phyloP scores from a whole-genome alignment of 2,888 invertebrate species.

The Pardosa pseudoannulata region DNA sequence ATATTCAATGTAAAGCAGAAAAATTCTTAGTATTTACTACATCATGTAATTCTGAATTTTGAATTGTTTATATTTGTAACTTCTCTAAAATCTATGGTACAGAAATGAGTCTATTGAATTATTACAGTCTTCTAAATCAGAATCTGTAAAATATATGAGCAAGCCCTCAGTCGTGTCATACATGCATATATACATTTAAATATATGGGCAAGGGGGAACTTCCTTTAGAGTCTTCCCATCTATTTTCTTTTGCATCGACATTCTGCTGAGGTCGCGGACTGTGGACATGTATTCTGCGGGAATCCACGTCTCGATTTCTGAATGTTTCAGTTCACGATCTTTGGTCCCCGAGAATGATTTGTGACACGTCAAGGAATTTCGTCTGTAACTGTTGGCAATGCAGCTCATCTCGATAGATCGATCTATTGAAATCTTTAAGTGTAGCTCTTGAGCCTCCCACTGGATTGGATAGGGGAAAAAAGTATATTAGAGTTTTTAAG shows the following conservation, averaged over 20 bases:
- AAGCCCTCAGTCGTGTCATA: no score
- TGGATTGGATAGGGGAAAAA: slow-evolving; percentile 11
- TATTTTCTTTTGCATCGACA: neutral
- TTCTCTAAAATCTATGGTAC: no score
- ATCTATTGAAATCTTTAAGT: slow-evolving; percentile 37
- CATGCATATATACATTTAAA: no score
- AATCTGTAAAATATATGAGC: no score
- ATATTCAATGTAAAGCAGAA: no score
- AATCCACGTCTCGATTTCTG: neutral
- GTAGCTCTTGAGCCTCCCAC: slow-evolving; percentile 27
- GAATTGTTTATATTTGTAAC: no score
- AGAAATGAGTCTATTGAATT: no score
- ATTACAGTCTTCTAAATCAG: no score
- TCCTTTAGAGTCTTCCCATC: neutral
- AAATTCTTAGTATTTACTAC: no score
- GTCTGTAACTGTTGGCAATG: neutral
- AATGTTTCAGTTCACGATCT: neutral
- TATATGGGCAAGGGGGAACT: no score
- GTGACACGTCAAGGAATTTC: slow-evolving; percentile 2
- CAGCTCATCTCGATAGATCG: slow-evolving; percentile 7
- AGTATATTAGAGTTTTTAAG: slow-evolving; percentile 57
- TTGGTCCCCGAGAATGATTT: neutral
- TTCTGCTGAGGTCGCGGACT: neutral
- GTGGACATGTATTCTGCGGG: neutral
- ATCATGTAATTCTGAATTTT: no score